Conservation (phyloP, 2,113 vertebrate species). For the Ptilonorhynchus violaceus region DNA sequence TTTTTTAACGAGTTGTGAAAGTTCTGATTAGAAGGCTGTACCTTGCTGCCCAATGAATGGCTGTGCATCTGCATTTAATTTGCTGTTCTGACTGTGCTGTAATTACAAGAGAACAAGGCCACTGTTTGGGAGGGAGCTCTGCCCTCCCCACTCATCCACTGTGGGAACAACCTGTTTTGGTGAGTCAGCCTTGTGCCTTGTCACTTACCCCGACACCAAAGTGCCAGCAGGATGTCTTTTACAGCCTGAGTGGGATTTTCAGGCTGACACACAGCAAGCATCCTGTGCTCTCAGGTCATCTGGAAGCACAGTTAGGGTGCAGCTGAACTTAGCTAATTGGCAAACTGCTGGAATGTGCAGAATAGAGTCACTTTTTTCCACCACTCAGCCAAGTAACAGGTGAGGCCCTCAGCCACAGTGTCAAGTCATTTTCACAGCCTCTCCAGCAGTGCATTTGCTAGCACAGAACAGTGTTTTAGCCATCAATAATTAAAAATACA, state of each 20-base stretch:
- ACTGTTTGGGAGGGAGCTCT: background rate
- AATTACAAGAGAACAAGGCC: background rate
- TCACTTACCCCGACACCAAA: background rate
- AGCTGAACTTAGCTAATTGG: background rate
- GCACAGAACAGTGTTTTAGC: background rate
- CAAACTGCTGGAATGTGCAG: background rate
- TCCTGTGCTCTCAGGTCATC: background rate
- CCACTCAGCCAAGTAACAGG: background rate
- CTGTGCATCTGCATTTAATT: background rate
- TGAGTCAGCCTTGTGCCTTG: background rate
- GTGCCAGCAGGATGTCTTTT: background rate
- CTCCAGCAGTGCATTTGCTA: background rate
- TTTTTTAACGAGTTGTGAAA: background rate
- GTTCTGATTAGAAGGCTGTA: background rate
- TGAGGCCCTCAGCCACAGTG: background rate
- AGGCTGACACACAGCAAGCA: background rate
- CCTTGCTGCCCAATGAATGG: background rate
- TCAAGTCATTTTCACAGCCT: background rate
- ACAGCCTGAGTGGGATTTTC: background rate
- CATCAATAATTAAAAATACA: constrained; percentile 40
- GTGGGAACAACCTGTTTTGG: background rate
- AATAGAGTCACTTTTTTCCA: background rate
- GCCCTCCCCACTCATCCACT: background rate
- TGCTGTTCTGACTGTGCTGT: background rate
- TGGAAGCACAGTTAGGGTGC: background rate